Evolutionary conservation across 2,888 invertebrate genomes (phyloP), one percentile per base, ranked within the genome.

Genomic region (Dolomedes plantarius): DNA sequence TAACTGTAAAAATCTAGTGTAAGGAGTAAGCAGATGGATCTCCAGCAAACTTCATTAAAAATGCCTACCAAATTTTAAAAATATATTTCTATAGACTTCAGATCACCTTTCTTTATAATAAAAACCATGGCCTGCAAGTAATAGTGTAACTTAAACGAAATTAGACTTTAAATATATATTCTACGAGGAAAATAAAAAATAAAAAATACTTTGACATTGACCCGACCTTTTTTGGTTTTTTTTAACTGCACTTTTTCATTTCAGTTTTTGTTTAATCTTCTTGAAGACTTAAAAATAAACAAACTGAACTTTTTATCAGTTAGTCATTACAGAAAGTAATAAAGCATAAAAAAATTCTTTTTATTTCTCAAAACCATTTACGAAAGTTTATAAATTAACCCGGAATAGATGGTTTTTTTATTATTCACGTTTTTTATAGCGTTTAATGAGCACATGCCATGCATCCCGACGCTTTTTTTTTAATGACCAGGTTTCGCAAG

Each of bases 311-410:
- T 56, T 56, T 56, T 56, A 6, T 23, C 3, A 5, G 3, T 56
- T 1, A 6, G 2, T 23, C 56, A 23, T 56, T 56, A 56, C 23
- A 56, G 56, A 23, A 56, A 56, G 56, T 56, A 56, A 56, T 56
- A 23, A 56, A 7, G 56, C 19, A 56, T 56, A 11, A 56, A 23
- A 23, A 23, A 56, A 16, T 46, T 46, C n/a, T 46, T 56, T 56
- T 23, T 56, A 23, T 11, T 56, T 23, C 23, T 2, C 23, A 56
- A 13, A 46, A 46, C 6, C 41, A 56, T 23, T 56, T 23, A 16
- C 23, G 23, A 56, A 56, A 56, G 56, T 56, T 56, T 23, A 23
- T 56, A 56, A 56, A 56, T 56, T 56, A 56, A 23, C 56, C 3
- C 19, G 19, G 56, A 56, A 23, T 56, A 23, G 23, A 19, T 23